These are phyloP conservation scores for Zosterops borbonicus DNA, from an alignment of 2,113 vertebrate species.

Conservation along the genomic window DNA sequence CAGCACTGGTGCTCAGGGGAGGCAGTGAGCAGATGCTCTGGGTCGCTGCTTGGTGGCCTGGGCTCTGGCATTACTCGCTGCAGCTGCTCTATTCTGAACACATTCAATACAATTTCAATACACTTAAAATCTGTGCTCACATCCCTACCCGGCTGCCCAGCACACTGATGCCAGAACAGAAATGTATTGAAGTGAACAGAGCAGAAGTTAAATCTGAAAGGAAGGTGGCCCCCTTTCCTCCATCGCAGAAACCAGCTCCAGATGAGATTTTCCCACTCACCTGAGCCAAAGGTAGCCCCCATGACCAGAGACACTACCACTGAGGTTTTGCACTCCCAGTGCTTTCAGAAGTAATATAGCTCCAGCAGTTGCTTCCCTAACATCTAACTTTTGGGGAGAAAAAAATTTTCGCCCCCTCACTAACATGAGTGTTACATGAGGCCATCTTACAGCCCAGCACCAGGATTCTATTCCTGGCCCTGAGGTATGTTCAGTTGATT, in stretches of 20 bases:
- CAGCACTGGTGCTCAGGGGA: neutral
- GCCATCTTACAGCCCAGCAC: neutral
- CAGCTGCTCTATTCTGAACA: neutral
- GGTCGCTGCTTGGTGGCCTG: neutral
- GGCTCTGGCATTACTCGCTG: neutral
- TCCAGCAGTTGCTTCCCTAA: neutral
- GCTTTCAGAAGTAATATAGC: neutral
- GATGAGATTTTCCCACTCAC: neutral
- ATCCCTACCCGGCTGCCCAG: neutral
- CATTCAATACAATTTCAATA: neutral
- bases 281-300: neutral
- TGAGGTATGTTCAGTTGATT: neutral
- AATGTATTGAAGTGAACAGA: neutral
- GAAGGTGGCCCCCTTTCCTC: neutral
- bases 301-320: neutral
- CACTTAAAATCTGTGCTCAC: neutral
- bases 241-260: neutral
- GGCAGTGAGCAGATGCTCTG: neutral
- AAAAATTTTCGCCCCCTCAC: neutral
- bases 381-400: neutral
- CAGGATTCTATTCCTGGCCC: neutral
- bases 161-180: neutral
- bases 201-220: neutral
- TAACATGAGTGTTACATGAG: rapidly evolving
- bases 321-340: neutral